These are phyloP conservation scores for Otis tarda DNA, from an alignment of 2,113 vertebrate genomes.

Conservation along the genomic window DNA sequence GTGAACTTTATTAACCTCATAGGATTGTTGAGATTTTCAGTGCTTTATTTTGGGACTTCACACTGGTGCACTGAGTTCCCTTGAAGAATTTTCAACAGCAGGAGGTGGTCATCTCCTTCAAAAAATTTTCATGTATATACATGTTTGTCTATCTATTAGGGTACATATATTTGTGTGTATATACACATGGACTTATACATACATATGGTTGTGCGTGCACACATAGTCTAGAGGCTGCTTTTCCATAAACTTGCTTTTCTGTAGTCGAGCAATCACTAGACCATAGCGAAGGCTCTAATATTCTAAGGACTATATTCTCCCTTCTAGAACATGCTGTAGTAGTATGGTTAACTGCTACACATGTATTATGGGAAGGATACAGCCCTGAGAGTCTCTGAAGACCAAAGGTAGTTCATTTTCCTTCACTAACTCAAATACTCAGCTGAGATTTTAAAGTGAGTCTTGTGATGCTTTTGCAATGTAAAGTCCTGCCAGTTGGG, in stretches of 20 bases:
- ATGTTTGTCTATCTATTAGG: not conserved
- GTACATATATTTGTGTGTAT: not conserved
- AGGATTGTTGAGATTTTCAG: slow-evolving; percentile 50
- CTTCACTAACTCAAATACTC: not conserved
- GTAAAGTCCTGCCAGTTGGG: not conserved
- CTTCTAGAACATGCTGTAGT: not conserved
- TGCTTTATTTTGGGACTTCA: slow-evolving; percentile 34
- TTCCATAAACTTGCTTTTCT: not conserved
- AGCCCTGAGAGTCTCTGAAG: not conserved
- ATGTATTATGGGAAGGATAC: not conserved
- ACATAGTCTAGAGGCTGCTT: not conserved
- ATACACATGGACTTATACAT: accelerated
- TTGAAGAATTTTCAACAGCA: slow-evolving; percentile 1
- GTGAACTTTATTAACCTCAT: slow-evolving; percentile 68
- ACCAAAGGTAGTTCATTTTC: not conserved
- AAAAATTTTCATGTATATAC: not conserved
- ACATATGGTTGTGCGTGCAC: not conserved
- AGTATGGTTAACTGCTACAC: not conserved
- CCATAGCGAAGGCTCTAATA: not conserved
- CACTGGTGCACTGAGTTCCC: not conserved
- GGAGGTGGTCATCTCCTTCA: not conserved
- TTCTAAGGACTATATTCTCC: not conserved
- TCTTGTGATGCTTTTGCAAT: not conserved
- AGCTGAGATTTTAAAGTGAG: accelerated
- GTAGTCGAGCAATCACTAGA: not conserved